These are phyloP conservation scores for Protonemura montana DNA, from an alignment of 2,888 invertebrate genomes.

Conservation along the genomic window DNA sequence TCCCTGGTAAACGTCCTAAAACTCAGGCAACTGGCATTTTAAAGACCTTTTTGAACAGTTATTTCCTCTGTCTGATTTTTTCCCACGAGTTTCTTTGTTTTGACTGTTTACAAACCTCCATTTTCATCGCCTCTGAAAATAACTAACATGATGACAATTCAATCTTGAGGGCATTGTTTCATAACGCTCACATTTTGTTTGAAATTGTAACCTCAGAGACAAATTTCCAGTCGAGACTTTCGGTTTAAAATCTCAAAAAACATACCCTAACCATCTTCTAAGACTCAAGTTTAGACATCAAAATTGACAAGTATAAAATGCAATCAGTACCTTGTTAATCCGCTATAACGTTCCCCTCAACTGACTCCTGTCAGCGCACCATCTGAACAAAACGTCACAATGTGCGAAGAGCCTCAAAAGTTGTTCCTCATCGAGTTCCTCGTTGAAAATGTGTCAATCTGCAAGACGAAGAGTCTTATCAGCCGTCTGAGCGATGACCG, in stretches of 20 bases:
- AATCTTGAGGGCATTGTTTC: neutral
- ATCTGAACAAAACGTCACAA: neutral
- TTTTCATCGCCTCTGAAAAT: too few species aligned
- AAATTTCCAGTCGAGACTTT: neutral
- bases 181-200: neutral
- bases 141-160: too few species aligned
- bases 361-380: too few species aligned
- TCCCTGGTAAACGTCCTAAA: too few species aligned
- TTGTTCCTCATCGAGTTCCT: constrained; percentile 47
- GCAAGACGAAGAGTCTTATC: constrained; percentile 40
- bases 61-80: too few species aligned
- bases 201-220: neutral
- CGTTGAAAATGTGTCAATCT: constrained; percentile 41
- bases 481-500: constrained; percentile 32
- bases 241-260: neutral
- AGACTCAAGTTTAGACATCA: neutral
- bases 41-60: too few species aligned
- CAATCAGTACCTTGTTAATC: neutral
- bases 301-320: neutral
- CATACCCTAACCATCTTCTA: neutral
- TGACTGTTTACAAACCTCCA: too few species aligned
- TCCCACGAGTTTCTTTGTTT: too few species aligned
- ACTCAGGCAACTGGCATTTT: too few species aligned
- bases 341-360: neutral
- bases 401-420: constrained; percentile 39